phyloP scores from a whole-genome alignment of 2,113 vertebrate genomes.

The Acanthisitta chloris region DNA sequence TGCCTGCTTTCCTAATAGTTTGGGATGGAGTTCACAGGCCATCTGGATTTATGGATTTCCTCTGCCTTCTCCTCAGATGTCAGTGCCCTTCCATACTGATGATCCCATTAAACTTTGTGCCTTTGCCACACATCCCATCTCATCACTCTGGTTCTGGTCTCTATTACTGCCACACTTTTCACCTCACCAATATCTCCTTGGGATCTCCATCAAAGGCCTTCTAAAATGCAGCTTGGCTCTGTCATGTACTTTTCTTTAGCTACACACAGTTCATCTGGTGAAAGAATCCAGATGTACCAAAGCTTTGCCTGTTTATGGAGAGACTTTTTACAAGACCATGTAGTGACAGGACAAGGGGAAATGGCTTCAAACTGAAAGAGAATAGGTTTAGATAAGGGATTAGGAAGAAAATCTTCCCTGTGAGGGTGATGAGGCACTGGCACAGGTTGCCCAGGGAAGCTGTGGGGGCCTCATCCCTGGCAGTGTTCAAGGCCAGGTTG shows the following conservation, averaged over 20 bases:
- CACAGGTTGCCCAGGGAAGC: not conserved
- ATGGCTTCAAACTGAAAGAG: not conserved
- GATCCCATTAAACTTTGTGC: not conserved
- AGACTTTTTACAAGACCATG: not conserved
- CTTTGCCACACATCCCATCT: not conserved
- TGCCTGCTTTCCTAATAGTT: not conserved
- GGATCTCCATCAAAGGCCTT: not conserved
- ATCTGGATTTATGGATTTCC: not conserved
- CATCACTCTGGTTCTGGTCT: fast-evolving
- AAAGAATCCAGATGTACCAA: not conserved
- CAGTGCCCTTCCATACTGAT: not conserved
- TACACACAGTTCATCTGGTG: not conserved
- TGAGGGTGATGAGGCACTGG: not conserved
- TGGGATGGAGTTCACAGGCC: not conserved
- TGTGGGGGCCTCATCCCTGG: not conserved
- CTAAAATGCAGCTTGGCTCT: not conserved
- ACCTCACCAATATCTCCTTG: not conserved
- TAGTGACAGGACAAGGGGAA: not conserved
- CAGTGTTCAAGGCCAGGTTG: not conserved
- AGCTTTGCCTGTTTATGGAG: not conserved
- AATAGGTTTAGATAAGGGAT: not conserved
- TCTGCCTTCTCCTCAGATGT: not conserved
- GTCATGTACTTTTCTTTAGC: not conserved
- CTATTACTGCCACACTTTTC: fast-evolving
- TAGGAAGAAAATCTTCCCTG: not conserved